Percentiles rank a stretch among this genome's conserved stretches.
These are phyloP conservation scores for Dynastes hyllus DNA, from an alignment of 2,888 invertebrate genomes.

Conservation along the genomic window DNA sequence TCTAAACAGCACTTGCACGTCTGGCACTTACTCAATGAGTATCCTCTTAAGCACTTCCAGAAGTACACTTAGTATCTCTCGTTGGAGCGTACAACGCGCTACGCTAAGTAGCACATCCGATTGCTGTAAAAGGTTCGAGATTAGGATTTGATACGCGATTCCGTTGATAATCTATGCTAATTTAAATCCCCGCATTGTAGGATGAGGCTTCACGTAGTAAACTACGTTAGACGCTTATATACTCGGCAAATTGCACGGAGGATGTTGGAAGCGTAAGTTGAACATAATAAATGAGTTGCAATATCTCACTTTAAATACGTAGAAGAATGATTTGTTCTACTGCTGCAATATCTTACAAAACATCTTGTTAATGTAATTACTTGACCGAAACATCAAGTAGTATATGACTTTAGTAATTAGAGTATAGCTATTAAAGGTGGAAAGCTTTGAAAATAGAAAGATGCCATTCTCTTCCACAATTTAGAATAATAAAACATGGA, in stretches of 20 bases:
- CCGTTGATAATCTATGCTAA: slow-evolving; percentile 28
- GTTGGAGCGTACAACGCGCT: neutral
- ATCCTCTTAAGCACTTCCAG: slow-evolving; percentile 35
- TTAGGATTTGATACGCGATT: slow-evolving; percentile 34
- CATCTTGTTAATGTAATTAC: no score
- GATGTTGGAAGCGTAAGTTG: neutral
- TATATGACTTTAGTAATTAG: no score
- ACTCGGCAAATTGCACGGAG: neutral
- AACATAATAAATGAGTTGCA: slow-evolving; percentile 22
- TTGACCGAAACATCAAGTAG: no score
- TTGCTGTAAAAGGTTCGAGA: slow-evolving; percentile 20
- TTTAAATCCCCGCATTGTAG: slow-evolving; percentile 27
- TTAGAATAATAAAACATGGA: no score
- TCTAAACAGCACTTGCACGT: slow-evolving; percentile 30
- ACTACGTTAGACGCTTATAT: neutral
- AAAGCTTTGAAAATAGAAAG: no score
- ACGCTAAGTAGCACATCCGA: slow-evolving; percentile 30
- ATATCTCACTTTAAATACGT: neutral
- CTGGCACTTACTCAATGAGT: slow-evolving; percentile 29
- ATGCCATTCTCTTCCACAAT: no score
- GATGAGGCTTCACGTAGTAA: slow-evolving; percentile 4
- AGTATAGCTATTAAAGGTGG: no score
- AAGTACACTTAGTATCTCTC: slow-evolving; percentile 24
- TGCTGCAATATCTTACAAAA: no score
- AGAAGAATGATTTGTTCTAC: neutral